Conservation (phyloP, 35 echinoderm and acorn worm species). For the Ophiothrix spiculata region DNA sequence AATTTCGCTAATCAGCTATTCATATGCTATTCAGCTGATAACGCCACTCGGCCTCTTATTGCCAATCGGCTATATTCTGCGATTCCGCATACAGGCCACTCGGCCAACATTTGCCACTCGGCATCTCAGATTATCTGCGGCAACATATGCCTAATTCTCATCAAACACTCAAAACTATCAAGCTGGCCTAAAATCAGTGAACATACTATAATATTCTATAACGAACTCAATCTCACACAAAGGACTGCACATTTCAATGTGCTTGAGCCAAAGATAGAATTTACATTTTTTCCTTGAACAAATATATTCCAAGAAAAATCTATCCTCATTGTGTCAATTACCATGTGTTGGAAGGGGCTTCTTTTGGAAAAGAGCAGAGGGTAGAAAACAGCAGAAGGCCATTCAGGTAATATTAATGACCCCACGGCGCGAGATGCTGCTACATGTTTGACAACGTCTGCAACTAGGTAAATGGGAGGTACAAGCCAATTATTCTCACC, state of each 20-base stretch:
- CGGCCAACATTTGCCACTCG: no score
- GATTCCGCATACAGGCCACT: no score
- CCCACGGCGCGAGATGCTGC: background rate
- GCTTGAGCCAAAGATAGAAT: background rate
- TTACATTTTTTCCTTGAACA: background rate
- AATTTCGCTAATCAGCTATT: background rate
- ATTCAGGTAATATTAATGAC: slow-evolving; percentile 20
- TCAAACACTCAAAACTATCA: no score
- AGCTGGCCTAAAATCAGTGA: no score
- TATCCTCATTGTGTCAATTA: background rate
- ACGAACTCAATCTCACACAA: background rate
- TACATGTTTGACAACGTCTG: slow-evolving; percentile 15
- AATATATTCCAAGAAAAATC: background rate
- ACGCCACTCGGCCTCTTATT: no score
- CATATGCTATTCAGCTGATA: background rate
- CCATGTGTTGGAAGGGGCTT: background rate
- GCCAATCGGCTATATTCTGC: no score
- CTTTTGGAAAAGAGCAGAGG: slow-evolving; percentile 12
- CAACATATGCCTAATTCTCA: no score
- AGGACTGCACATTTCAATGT: background rate
- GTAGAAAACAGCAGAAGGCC: slow-evolving; percentile 38
- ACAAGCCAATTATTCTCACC: slow-evolving; percentile 47
- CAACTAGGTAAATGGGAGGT: slow-evolving; percentile 24
- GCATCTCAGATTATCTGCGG: no score
- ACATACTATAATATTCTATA: no score